A percentile compares a stretch with the other conserved stretches of the same genome.
Evolutionary conservation across 1,140 invertebrate species (phyloP).

Genomic region (Papilio helenus): DNA sequence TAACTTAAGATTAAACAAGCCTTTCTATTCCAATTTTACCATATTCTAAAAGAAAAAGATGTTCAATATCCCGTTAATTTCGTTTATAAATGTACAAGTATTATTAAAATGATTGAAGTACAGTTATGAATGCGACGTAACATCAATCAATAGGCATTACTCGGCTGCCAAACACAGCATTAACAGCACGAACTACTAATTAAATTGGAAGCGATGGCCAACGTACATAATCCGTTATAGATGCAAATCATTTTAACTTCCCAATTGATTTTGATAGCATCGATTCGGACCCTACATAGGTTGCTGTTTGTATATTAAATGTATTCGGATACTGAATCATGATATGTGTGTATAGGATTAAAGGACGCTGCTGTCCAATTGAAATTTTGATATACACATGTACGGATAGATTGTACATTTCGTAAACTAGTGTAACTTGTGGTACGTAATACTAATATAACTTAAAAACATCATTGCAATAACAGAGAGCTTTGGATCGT

Average conservation of each 20-base stretch:
- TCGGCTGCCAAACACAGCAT: constrained; percentile 28
- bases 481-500: too few species aligned
- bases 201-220: constrained; percentile 29
- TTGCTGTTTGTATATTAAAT: neutral
- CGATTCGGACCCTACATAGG: neutral
- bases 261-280: constrained; percentile 35
- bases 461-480: too few species aligned
- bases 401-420: too few species aligned
- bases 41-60: neutral
- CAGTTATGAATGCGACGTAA: constrained; percentile 1
- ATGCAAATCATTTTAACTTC: constrained; percentile 35
- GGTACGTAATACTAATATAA: too few species aligned
- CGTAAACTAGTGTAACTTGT: too few species aligned
- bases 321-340: neutral
- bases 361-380: neutral
- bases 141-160: constrained; percentile 31
- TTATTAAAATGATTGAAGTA: neutral
- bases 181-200: constrained; percentile 28
- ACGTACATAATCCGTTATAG: constrained; percentile 33
- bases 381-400: neutral
- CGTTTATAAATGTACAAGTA: neutral
- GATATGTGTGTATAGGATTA: neutral
- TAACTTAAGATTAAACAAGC: neutral
- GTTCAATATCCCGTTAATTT: neutral
- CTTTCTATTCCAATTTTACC: neutral